Evolutionary conservation across 1,140 invertebrate genomes (phyloP).

Genomic region (Oryzaephilus surinamensis): DNA sequence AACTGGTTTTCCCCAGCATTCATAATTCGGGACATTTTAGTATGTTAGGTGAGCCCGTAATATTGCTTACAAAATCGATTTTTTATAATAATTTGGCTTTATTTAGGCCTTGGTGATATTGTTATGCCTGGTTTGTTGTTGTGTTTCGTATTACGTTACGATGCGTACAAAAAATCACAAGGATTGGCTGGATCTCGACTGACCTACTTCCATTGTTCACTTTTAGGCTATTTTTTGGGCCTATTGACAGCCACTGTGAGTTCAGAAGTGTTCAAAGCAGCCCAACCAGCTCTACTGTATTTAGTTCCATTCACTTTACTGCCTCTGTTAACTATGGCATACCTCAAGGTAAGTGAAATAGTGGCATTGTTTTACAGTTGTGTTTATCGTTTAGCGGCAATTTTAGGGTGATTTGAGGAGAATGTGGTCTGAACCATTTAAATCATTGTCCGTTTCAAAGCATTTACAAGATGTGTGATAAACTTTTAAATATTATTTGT

Average conservation of each 20-base stretch:
- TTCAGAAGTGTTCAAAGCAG: slow-evolving; percentile 94
- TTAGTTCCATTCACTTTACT: slow-evolving; percentile 94
- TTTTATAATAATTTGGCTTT: slow-evolving; percentile 1
- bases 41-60: slow-evolving; percentile 90
- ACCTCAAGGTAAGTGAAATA: slow-evolving; percentile 69
- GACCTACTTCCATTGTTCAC: slow-evolving; percentile 94
- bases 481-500: too few species aligned
- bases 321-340: slow-evolving; percentile 93
- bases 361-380: not conserved
- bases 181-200: slow-evolving; percentile 39
- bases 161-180: slow-evolving; percentile 89
- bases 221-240: slow-evolving; percentile 95
- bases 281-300: slow-evolving; percentile 93
- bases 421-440: slow-evolving; percentile 98
- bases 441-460: slow-evolving; percentile 64
- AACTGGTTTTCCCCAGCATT: slow-evolving; percentile 93
- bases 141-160: slow-evolving; percentile 92
- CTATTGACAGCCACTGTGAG: slow-evolving; percentile 93
- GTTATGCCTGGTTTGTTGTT: slow-evolving; percentile 95
- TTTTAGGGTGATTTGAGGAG: slow-evolving; percentile 81
- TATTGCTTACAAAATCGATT: not conserved
- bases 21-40: slow-evolving; percentile 93
- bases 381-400: not conserved
- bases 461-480: slow-evolving; percentile 59
- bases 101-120: slow-evolving; percentile 78